Evolutionary conservation across 2,888 invertebrate species (phyloP).

Genomic region (Pandemis cinnamomeana): DNA sequence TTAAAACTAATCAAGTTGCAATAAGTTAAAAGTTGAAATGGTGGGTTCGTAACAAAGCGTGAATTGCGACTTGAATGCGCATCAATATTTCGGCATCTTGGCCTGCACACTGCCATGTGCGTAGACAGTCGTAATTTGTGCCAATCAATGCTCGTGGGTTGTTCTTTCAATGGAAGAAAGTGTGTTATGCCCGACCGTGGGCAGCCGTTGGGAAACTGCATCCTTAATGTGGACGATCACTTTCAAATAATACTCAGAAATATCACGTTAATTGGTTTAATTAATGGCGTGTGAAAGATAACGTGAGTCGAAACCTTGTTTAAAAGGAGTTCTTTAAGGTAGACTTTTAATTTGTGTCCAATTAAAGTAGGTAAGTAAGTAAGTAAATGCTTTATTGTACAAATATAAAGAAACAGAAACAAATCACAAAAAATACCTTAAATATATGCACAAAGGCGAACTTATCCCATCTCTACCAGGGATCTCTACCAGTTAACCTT

Average conservation of each 20-base stretch:
- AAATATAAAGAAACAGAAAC: no score
- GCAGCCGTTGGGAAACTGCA: constrained; percentile 59
- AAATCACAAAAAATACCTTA: no score
- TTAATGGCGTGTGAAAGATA: constrained; percentile 17
- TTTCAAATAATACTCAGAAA: constrained; percentile 41
- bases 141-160: constrained; percentile 73
- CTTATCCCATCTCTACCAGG: no score
- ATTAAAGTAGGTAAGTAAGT: no score
- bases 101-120: constrained; percentile 20
- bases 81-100: constrained; percentile 18
- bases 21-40: neutral
- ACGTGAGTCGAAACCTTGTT: neutral
- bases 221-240: constrained; percentile 48
- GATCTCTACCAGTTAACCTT: no score
- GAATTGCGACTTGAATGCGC: constrained; percentile 37
- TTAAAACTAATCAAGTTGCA: neutral
- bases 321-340: neutral
- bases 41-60: constrained; percentile 1
- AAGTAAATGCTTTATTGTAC: no score
- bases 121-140: constrained; percentile 54
- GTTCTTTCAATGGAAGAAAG: constrained; percentile 80
- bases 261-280: constrained; percentile 31
- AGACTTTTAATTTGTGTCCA: neutral
- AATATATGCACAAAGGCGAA: no score
- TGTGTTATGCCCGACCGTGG: constrained; percentile 54